These are phyloP conservation scores for Actinemys pallida DNA, from an alignment of 2,113 vertebrate species.

Conservation along the genomic window DNA sequence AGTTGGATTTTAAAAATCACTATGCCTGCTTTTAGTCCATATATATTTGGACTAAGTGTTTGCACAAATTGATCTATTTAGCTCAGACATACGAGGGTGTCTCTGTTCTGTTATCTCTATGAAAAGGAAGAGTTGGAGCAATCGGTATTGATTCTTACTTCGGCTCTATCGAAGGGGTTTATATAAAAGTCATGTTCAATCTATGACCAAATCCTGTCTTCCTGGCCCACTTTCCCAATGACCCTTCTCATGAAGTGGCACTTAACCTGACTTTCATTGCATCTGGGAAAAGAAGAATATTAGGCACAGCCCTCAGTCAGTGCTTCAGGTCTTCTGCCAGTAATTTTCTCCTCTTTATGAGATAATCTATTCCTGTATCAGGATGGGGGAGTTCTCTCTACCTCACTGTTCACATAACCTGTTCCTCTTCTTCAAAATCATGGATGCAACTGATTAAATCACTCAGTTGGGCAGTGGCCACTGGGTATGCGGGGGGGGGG, in stretches of 20 bases:
- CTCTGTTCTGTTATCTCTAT: neutral
- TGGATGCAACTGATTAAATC: neutral
- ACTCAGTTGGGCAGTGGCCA: neutral
- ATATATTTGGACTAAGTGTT: neutral
- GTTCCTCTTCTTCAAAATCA: neutral
- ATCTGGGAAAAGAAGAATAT: neutral
- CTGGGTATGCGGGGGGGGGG: neutral
- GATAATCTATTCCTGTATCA: neutral
- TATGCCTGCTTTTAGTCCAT: neutral
- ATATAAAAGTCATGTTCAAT: neutral
- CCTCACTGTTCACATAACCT: neutral
- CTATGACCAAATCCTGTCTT: neutral
- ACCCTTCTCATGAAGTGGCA: neutral
- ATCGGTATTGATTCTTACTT: neutral
- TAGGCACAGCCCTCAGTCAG: neutral
- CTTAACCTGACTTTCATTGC: neutral
- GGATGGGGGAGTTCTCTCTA: neutral
- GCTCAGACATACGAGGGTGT: neutral
- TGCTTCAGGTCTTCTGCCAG: neutral
- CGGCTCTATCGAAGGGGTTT: neutral
- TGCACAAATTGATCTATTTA: neutral
- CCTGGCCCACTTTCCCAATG: neutral
- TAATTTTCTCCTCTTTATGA: neutral
- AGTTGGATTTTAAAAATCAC: neutral
- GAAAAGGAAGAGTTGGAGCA: neutral